phyloP scores from a whole-genome alignment of 2,113 vertebrate genomes.

The Rhadina sibilatrix region DNA sequence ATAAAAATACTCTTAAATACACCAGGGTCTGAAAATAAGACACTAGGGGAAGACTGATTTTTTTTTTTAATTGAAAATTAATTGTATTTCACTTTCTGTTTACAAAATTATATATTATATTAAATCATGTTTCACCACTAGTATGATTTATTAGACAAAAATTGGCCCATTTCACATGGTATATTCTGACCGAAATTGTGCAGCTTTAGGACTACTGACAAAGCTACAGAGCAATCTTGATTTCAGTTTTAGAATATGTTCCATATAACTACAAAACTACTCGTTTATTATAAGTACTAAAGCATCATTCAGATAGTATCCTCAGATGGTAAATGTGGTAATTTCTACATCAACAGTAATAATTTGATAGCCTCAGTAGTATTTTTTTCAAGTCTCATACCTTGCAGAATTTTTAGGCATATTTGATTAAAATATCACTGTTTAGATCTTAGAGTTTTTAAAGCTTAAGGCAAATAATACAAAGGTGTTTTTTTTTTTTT shows the following conservation, averaged over 20 bases:
- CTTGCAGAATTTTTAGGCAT: background rate
- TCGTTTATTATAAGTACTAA: background rate
- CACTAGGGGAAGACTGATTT: background rate
- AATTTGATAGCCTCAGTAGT: background rate
- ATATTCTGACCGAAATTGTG: background rate
- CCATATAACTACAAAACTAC: background rate
- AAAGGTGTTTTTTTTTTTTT: background rate
- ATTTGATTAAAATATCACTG: background rate
- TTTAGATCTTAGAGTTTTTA: background rate
- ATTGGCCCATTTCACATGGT: background rate
- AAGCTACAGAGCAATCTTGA: background rate
- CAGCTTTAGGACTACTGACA: background rate
- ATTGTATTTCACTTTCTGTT: background rate
- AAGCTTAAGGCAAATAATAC: background rate
- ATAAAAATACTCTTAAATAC: background rate
- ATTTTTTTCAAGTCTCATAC: background rate
- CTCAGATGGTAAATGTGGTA: background rate
- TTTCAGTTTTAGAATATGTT: background rate
- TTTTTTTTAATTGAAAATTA: background rate
- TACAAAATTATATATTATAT: background rate
- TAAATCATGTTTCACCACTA: background rate
- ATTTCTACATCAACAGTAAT: background rate
- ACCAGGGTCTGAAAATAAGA: background rate
- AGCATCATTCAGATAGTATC: background rate
- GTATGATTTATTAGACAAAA: background rate